Evolutionary conservation across 2,888 invertebrate genomes (phyloP).

Genomic region (Luperina nickerlii): DNA sequence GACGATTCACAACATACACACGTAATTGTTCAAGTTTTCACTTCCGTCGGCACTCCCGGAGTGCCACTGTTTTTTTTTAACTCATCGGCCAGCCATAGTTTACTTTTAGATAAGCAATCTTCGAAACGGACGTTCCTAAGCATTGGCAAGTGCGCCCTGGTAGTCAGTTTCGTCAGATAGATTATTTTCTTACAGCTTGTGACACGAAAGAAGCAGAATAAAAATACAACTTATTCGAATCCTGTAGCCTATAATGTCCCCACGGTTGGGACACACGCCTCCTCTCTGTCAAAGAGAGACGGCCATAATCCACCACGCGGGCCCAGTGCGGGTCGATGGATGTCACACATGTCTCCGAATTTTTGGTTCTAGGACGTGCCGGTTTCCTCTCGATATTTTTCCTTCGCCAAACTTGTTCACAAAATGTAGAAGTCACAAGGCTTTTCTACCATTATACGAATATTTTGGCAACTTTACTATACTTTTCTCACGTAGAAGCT

Average conservation of each 20-base stretch:
- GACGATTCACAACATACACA: too few relatives aligned
- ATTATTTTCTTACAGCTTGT: background rate
- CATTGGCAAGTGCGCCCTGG: background rate
- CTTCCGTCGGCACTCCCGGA: too few relatives aligned
- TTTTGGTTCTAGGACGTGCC: too few relatives aligned
- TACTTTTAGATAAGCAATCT: background rate
- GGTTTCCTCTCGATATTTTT: too few relatives aligned
- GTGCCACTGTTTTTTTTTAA: background rate
- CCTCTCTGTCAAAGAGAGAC: too few relatives aligned
- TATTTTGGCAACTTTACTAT: conserved; percentile 28
- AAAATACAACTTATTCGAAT: background rate
- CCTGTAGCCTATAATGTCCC: too few relatives aligned
- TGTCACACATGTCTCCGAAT: too few relatives aligned
- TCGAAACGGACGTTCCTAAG: background rate
- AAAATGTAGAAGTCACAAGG: background rate
- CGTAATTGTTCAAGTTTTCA: too few relatives aligned
- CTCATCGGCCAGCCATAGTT: background rate
- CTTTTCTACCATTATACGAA: conserved; percentile 30
- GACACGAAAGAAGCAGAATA: background rate
- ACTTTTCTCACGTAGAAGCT: background rate
- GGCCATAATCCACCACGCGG: too few relatives aligned
- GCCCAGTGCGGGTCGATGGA: too few relatives aligned
- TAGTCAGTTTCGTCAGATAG: background rate
- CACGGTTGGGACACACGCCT: too few relatives aligned
- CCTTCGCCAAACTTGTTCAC: background rate